A percentile compares a stretch with the other conserved stretches of the same genome.
These are phyloP conservation scores for Hirtodrosophila cameraria DNA, from an alignment of 2,888 invertebrate genomes.

Conservation along the genomic window DNA sequence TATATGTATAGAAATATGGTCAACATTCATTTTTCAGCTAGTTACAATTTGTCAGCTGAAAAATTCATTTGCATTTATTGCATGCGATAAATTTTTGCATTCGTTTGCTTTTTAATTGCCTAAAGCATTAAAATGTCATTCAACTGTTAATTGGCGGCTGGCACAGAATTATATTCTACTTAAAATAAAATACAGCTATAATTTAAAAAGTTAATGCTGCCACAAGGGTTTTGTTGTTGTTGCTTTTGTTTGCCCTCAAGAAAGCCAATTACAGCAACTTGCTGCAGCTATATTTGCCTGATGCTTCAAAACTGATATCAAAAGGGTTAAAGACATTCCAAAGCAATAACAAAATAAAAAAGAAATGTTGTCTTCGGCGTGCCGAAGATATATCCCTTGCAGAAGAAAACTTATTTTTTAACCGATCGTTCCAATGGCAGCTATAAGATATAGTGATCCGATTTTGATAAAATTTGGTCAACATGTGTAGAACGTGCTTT, in stretches of 20 bases:
- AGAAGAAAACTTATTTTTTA: too few relatives aligned
- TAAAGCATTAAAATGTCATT: conserved; percentile 73
- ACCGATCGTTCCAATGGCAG: too few relatives aligned
- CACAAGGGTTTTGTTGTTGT: conserved; percentile 6
- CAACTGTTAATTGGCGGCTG: conserved; percentile 66
- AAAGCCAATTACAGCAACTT: conserved; percentile 11
- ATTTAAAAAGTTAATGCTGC: conserved; percentile 60
- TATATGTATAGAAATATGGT: conserved; percentile 25
- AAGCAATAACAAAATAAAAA: too few relatives aligned
- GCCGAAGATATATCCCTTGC: too few relatives aligned
- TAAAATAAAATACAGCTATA: conserved; percentile 60
- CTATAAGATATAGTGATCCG: too few relatives aligned
- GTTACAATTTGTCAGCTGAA: conserved; percentile 52
- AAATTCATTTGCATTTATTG: conserved; percentile 44
- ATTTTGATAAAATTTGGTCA: too few relatives aligned
- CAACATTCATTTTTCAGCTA: conserved; percentile 10
- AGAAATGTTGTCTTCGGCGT: too few relatives aligned
- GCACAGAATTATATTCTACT: conserved; percentile 56
- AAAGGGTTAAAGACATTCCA: neutral
- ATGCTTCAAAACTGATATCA: conserved; percentile 5
- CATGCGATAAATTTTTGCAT: conserved; percentile 55
- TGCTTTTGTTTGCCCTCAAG: neutral
- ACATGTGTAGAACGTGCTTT: too few relatives aligned
- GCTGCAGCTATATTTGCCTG: conserved; percentile 3
- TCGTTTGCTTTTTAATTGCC: conserved; percentile 63